Evolutionary conservation across 2,797 vertebrate genomes (phyloP).

Genomic region (Tamandua tetradactyla): DNA sequence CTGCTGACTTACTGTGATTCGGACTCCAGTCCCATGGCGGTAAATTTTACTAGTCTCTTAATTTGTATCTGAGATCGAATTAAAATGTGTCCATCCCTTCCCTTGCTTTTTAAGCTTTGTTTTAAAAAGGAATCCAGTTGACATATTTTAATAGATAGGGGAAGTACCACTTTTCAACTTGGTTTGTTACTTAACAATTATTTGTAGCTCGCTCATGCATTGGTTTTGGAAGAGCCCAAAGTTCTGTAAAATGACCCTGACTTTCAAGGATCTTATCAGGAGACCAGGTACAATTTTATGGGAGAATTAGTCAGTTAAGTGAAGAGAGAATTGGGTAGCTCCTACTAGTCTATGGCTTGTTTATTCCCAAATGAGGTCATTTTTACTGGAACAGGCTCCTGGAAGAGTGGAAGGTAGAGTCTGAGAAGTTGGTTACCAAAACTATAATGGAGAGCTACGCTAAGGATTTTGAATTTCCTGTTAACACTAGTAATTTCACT

Average conservation of each 20-base stretch:
- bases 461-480: neutral
- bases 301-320: neutral
- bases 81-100: neutral
- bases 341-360: neutral
- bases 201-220: neutral
- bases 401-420: neutral
- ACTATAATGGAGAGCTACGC: neutral
- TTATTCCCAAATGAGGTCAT: neutral
- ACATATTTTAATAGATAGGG: neutral
- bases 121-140: neutral
- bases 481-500: neutral
- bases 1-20: conserved; percentile 96
- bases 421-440: neutral
- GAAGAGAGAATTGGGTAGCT: neutral
- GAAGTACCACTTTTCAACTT: neutral
- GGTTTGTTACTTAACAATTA: neutral
- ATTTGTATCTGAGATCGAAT: neutral
- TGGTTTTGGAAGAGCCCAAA: neutral
- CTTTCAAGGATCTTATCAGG: neutral
- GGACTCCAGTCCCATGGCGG: conserved; percentile 92
- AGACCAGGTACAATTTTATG: neutral
- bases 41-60: conserved; percentile 81
- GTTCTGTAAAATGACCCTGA: neutral
- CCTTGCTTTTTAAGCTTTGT: neutral
- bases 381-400: neutral